phyloP scores from a whole-genome alignment of 2,888 invertebrate genomes.

The Trissolcus japonicus region DNA sequence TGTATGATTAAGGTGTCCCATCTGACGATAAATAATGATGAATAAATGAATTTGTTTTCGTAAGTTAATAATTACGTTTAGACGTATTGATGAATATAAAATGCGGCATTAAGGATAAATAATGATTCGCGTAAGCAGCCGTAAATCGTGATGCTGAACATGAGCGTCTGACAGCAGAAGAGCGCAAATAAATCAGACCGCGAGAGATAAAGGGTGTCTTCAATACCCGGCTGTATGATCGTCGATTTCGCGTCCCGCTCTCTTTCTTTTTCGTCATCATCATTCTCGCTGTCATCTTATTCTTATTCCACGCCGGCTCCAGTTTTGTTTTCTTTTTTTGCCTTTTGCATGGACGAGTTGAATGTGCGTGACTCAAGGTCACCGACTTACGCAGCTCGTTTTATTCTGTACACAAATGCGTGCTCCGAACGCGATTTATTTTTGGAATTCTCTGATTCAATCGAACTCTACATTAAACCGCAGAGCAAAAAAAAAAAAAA shows the following conservation, averaged over 20 bases:
- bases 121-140: slow-evolving; percentile 37
- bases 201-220: slow-evolving; percentile 42
- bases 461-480: no score
- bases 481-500: no score
- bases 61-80: slow-evolving; percentile 46
- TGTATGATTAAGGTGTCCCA: slow-evolving; percentile 10
- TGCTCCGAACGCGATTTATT: slow-evolving; percentile 22
- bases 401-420: slow-evolving; percentile 37
- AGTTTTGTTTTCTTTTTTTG: slow-evolving; percentile 8
- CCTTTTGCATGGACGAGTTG: slow-evolving; percentile 19
- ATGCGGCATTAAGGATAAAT: slow-evolving; percentile 36
- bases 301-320: background rate
- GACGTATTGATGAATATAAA: slow-evolving; percentile 39
- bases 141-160: slow-evolving; percentile 48
- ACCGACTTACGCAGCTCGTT: slow-evolving; percentile 52
- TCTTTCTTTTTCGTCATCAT: slow-evolving; percentile 16
- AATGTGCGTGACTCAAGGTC: slow-evolving; percentile 58
- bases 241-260: slow-evolving; percentile 30
- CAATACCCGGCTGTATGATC: slow-evolving; percentile 35
- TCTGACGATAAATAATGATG: slow-evolving; percentile 24
- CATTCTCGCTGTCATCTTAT: slow-evolving; percentile 15
- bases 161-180: slow-evolving; percentile 32
- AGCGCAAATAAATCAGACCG: slow-evolving; percentile 45
- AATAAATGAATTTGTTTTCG: slow-evolving; percentile 45
- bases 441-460: slow-evolving; percentile 1